Percentiles rank a stretch among this genome's conserved stretches.
phyloP scores from a whole-genome alignment of 1,140 invertebrate species.

The Gryllus bimaculatus region DNA sequence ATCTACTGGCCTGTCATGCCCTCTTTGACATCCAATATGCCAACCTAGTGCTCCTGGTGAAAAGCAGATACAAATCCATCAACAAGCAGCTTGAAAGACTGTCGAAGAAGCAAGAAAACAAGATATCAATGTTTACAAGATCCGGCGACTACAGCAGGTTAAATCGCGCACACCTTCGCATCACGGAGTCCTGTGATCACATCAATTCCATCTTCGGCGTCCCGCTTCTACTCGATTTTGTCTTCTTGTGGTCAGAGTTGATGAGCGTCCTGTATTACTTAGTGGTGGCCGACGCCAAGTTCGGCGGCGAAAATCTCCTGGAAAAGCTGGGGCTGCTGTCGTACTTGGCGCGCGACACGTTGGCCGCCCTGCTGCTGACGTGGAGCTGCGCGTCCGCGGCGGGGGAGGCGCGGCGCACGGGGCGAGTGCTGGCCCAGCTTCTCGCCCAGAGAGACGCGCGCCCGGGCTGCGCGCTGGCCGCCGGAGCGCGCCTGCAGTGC shows the following conservation, averaged over 20 bases:
- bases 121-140: background rate
- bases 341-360: background rate
- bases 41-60: background rate
- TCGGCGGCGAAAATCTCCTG: background rate
- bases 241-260: background rate
- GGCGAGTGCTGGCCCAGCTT: background rate
- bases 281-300: background rate
- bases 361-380: background rate
- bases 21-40: background rate
- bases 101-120: background rate
- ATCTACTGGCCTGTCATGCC: background rate
- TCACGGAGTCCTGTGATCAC: background rate
- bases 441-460: background rate
- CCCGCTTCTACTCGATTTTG: background rate
- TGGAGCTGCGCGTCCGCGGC: background rate
- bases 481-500: background rate
- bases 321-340: background rate
- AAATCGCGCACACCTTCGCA: background rate
- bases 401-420: background rate
- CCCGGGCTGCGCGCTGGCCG: too few relatives aligned
- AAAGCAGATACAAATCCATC: background rate
- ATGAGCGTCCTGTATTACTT: background rate
- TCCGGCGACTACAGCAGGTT: background rate
- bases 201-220: background rate
- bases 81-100: background rate